These are phyloP conservation scores for Drosophila ambigua DNA, from an alignment of 1,140 invertebrate species.

Conservation along the genomic window DNA sequence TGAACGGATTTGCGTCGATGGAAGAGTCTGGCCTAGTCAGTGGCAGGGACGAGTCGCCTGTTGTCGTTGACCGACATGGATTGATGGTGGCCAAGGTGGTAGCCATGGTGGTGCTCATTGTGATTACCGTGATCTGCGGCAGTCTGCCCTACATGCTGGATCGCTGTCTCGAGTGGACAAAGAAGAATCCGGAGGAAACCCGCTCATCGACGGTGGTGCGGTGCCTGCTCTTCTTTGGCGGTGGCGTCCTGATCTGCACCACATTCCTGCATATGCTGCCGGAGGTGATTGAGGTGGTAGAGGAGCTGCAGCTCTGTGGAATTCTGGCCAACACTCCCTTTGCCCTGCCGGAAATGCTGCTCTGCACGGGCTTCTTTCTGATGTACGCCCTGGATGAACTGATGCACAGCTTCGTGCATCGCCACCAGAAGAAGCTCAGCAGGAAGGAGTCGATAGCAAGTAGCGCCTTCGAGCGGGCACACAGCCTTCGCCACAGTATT, in stretches of 20 bases:
- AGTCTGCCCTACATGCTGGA: conserved; percentile 88
- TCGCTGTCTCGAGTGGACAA: conserved; percentile 86
- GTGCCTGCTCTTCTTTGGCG: conserved; percentile 92
- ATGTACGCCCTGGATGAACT: conserved; percentile 93
- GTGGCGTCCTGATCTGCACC: conserved; percentile 95
- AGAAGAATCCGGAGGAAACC: conserved; percentile 83
- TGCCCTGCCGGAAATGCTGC: conserved; percentile 89
- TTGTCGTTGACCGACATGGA: conserved; percentile 51
- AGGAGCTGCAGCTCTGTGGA: conserved; percentile 85
- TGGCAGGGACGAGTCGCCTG: not conserved
- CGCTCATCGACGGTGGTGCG: conserved; percentile 84
- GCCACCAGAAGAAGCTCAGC: conserved; percentile 80
- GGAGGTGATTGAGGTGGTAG: conserved; percentile 90
- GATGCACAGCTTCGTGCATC: conserved; percentile 88
- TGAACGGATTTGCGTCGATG: conserved; percentile 34
- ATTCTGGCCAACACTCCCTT: conserved; percentile 85
- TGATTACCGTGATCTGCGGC: conserved; percentile 88
- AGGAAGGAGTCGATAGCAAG: conserved; percentile 56
- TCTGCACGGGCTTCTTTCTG: conserved; percentile 91
- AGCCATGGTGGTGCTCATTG: conserved; percentile 88
- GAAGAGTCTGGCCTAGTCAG: not conserved
- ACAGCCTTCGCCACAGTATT: conserved; percentile 61
- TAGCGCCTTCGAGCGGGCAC: conserved; percentile 70
- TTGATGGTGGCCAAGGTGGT: conserved; percentile 88
- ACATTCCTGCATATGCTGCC: conserved; percentile 95